phyloP scores from a whole-genome alignment of 2,113 vertebrate species.

The Syrrhaptes paradoxus region DNA sequence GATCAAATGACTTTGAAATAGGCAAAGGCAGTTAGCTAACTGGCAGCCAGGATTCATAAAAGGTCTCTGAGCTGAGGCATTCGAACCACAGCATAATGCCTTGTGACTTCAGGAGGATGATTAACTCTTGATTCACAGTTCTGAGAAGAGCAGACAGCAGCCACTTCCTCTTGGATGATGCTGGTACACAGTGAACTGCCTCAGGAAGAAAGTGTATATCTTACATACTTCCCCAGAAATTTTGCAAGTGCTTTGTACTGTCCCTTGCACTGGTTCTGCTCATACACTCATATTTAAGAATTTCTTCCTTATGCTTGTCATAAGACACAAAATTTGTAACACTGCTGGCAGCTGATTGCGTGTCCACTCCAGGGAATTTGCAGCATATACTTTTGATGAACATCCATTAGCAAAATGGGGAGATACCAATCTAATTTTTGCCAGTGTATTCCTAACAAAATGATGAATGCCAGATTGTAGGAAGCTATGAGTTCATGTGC shows the following conservation, averaged over 20 bases:
- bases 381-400: neutral
- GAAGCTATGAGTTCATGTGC: neutral
- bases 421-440: neutral
- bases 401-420: neutral
- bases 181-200: neutral
- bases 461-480: neutral
- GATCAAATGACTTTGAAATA: neutral
- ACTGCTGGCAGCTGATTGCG: neutral
- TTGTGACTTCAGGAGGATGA: conserved; percentile 34
- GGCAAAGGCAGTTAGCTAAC: neutral
- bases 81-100: neutral
- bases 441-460: neutral
- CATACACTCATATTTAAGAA: neutral
- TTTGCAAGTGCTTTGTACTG: neutral
- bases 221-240: neutral
- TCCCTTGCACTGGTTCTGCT: neutral
- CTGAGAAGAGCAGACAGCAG: neutral
- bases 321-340: neutral
- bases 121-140: conserved; percentile 1
- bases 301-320: neutral
- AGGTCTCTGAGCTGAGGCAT: neutral
- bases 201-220: neutral
- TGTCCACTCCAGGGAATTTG: neutral
- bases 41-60: neutral
- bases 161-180: conserved; percentile 1